Evolutionary conservation across 1,140 invertebrate genomes (phyloP).

Genomic region (Gryon sp.): DNA sequence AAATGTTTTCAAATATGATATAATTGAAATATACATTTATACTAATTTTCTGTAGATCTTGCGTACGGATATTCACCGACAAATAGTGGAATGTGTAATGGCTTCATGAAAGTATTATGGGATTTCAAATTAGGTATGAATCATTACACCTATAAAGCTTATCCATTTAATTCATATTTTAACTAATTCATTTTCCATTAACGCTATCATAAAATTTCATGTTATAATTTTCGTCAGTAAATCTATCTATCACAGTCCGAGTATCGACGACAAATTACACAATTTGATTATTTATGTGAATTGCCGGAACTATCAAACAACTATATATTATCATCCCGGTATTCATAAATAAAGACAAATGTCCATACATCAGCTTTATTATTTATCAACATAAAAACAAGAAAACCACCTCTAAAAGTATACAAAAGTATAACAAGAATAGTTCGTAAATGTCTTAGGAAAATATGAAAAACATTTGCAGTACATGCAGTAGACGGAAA

Average conservation of each 20-base stretch:
- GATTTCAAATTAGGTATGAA: constrained; percentile 61
- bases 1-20: constrained; percentile 1
- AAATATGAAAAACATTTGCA: too few species aligned
- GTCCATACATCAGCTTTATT: too few species aligned
- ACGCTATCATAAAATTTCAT: constrained; percentile 12
- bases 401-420: too few species aligned
- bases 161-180: constrained; percentile 49
- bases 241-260: neutral
- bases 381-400: too few species aligned
- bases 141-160: constrained; percentile 48
- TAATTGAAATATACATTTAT: constrained; percentile 44
- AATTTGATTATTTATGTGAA: too few species aligned
- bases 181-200: constrained; percentile 36
- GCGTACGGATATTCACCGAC: constrained; percentile 43
- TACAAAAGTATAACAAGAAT: too few species aligned
- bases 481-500: too few species aligned
- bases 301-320: too few species aligned
- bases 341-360: too few species aligned
- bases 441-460: too few species aligned
- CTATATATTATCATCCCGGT: too few species aligned
- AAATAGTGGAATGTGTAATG: constrained; percentile 47
- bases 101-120: constrained; percentile 57
- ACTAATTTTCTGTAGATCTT: constrained; percentile 52
- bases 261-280: too few species aligned
- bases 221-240: constrained; percentile 11